Percentiles rank a stretch among this genome's conserved stretches.
Conservation (phyloP, 2,113 vertebrate species). For the Bombycilla garrulus region DNA sequence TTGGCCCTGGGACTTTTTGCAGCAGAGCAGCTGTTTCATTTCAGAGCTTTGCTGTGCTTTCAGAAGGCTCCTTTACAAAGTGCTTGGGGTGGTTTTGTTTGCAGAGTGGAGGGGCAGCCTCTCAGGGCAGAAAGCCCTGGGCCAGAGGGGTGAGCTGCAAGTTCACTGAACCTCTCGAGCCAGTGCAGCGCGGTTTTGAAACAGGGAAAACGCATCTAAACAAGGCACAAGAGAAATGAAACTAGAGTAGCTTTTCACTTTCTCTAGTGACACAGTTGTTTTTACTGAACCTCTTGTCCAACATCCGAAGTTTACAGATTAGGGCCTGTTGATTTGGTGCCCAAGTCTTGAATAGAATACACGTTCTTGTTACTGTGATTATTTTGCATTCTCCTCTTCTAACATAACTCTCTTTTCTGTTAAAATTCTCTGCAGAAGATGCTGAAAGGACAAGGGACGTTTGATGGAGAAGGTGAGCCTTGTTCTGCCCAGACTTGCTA, state of each 20-base stretch:
- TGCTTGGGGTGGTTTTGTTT: neutral
- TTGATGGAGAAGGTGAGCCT: constrained; percentile 92
- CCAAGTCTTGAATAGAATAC: neutral
- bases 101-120: neutral
- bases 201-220: neutral
- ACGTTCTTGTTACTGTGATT: neutral
- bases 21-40: neutral
- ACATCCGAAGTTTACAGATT: neutral
- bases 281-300: neutral
- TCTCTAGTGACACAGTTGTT: neutral
- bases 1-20: neutral
- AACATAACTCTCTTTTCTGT: neutral
- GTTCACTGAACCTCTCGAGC: neutral
- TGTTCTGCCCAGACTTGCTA: neutral
- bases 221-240: neutral
- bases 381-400: constrained; percentile 5
- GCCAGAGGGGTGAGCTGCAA: neutral
- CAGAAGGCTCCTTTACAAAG: neutral
- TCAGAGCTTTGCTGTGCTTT: neutral
- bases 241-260: neutral
- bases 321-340: neutral
- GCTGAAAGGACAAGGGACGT: constrained; percentile 84
- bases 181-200: neutral
- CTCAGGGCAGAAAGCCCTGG: neutral
- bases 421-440: constrained; percentile 76